A percentile compares a stretch with the other conserved stretches of the same genome.
phyloP scores from a whole-genome alignment of 2,888 invertebrate genomes.

The Fabriciana adippe region DNA sequence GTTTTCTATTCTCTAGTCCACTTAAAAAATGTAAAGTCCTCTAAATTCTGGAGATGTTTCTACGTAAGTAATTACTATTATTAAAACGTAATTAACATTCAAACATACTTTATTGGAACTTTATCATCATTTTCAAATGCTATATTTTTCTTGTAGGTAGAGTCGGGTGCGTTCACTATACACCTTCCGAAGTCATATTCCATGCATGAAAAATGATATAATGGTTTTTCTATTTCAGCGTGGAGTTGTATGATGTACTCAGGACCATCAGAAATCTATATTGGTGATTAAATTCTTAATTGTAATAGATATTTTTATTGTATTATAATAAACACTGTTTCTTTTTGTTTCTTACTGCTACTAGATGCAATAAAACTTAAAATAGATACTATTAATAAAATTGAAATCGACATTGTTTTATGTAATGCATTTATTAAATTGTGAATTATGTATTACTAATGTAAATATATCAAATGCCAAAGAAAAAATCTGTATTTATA shows the following conservation, averaged over 20 bases:
- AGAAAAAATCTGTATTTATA: too few relatives aligned
- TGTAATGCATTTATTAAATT: too few relatives aligned
- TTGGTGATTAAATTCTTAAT: slow-evolving; percentile 12
- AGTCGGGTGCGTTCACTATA: slow-evolving; percentile 79
- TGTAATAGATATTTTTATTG: neutral
- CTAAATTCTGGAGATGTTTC: too few relatives aligned
- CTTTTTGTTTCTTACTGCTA: too few relatives aligned
- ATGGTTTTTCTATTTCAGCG: slow-evolving; percentile 81
- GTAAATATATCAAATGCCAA: too few relatives aligned
- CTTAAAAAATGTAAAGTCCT: too few relatives aligned
- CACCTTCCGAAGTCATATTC: slow-evolving; percentile 86
- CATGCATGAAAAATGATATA: slow-evolving; percentile 84
- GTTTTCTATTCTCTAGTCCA: too few relatives aligned
- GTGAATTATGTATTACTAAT: too few relatives aligned
- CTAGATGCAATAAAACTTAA: too few relatives aligned
- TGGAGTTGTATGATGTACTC: slow-evolving; percentile 82
- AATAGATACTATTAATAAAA: too few relatives aligned
- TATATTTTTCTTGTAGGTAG: slow-evolving; percentile 71
- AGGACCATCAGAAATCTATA: slow-evolving; percentile 86
- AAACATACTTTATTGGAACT: slow-evolving; percentile 59
- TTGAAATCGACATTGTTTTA: too few relatives aligned
- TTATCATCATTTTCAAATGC: slow-evolving; percentile 64
- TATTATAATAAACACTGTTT: neutral
- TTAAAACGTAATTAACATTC: neutral
- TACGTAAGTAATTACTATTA: too few relatives aligned